Percentiles rank a stretch among this genome's conserved stretches.
phyloP scores from a whole-genome alignment of 92 coral and sea anemone species.

The Umimayanthus chanpuru region DNA sequence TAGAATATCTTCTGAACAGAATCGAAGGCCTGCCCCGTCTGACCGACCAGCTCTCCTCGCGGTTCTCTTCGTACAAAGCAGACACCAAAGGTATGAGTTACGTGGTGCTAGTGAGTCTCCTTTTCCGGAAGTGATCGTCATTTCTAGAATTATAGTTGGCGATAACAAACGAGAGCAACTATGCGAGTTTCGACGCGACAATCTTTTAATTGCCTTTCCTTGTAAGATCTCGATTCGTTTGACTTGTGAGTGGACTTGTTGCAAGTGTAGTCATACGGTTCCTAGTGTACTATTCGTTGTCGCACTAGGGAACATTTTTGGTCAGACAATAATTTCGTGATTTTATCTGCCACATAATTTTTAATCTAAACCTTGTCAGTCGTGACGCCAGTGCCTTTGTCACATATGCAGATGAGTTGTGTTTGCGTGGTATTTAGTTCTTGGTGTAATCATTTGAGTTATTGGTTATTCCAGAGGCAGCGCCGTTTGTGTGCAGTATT shows the following conservation, averaged over 20 bases:
- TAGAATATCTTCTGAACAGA: conserved; percentile 88
- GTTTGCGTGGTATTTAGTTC: not conserved
- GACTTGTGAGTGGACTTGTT: too few relatives aligned
- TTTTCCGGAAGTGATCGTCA: not conserved
- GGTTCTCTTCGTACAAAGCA: conserved; percentile 61
- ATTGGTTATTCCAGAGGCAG: conserved; percentile 41
- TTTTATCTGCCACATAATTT: too few relatives aligned
- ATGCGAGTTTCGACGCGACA: too few relatives aligned
- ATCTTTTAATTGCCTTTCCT: too few relatives aligned
- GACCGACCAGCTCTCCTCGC: conserved; percentile 64
- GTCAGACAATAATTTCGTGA: too few relatives aligned
- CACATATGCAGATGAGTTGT: too few relatives aligned
- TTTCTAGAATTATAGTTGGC: not conserved
- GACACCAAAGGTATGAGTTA: conserved; percentile 64
- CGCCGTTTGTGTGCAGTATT: conserved; percentile 67
- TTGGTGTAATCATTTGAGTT: not conserved
- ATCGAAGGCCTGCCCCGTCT: conserved; percentile 62
- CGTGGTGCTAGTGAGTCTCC: not conserved
- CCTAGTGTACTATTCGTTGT: too few relatives aligned
- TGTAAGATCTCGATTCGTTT: too few relatives aligned
- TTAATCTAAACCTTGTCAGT: too few relatives aligned
- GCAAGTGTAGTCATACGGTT: too few relatives aligned
- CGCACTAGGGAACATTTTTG: too few relatives aligned
- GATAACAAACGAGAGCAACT: not conserved
- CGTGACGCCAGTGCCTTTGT: too few relatives aligned